Evolutionary conservation across 2,113 vertebrate genomes (phyloP).

Genomic region (Daboia siamensis): DNA sequence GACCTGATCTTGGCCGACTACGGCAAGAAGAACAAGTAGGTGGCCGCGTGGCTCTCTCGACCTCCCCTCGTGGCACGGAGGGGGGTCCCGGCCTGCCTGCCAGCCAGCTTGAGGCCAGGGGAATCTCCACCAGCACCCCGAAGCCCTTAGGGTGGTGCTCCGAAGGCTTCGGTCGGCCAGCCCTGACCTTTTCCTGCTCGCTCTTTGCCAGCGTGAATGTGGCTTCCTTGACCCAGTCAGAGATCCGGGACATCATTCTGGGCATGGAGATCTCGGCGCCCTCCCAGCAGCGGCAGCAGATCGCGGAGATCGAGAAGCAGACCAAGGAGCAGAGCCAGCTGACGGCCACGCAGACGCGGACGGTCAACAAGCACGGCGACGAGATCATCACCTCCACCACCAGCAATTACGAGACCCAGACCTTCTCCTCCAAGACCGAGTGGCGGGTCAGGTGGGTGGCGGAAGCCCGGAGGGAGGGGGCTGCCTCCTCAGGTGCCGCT

Average conservation of each 20-base stretch:
- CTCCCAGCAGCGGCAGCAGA: conserved; percentile 98
- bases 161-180: fast-evolving
- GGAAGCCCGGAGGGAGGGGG: background rate
- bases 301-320: conserved; percentile 98
- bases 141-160: background rate
- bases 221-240: conserved; percentile 95
- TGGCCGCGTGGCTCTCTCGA: background rate
- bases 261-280: conserved; percentile 99
- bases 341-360: conserved; percentile 95
- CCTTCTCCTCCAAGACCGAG: conserved; percentile 97
- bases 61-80: background rate
- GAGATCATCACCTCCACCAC: conserved; percentile 99
- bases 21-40: conserved; percentile 99
- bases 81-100: background rate
- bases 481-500: background rate
- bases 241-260: conserved; percentile 98
- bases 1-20: conserved; percentile 98
- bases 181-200: background rate
- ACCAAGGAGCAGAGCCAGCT: conserved; percentile 98
- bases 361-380: conserved; percentile 97
- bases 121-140: fast-evolving
- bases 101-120: background rate
- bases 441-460: conserved; percentile 90
- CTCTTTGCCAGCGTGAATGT: conserved; percentile 86
- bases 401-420: conserved; percentile 98